These are phyloP conservation scores for Plecotus auritus DNA, from an alignment of 2,113 vertebrate species.

Conservation along the genomic window DNA sequence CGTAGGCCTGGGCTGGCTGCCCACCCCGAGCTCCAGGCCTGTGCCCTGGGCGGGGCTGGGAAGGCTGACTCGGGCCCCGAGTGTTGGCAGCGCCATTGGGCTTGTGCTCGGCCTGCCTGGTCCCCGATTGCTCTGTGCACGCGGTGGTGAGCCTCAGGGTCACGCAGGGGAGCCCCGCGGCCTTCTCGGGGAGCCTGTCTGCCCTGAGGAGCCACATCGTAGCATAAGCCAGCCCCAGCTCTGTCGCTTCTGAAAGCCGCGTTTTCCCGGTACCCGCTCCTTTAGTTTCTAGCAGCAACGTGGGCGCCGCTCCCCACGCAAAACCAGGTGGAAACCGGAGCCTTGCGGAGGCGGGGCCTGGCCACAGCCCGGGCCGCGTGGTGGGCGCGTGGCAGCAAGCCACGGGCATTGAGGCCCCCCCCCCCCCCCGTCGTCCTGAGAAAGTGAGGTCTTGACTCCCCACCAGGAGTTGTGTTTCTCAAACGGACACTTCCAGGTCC, in stretches of 20 bases:
- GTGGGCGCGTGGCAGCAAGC: neutral
- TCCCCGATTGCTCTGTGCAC: neutral
- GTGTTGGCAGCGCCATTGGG: neutral
- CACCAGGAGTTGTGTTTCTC: neutral
- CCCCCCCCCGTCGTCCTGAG: neutral
- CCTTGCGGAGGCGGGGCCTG: neutral
- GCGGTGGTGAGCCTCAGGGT: neutral
- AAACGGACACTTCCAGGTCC: neutral
- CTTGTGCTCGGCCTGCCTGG: neutral
- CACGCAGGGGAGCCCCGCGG: neutral
- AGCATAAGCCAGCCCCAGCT: conserved; percentile 55
- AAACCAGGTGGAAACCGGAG: neutral
- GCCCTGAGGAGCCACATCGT: conserved; percentile 42
- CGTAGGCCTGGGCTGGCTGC: neutral
- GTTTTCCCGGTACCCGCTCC: conserved; percentile 51
- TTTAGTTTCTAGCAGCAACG: conserved; percentile 39
- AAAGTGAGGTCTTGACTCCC: neutral
- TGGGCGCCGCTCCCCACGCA: neutral
- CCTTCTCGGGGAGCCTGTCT: neutral
- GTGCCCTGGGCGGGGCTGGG: neutral
- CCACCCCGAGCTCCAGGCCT: neutral
- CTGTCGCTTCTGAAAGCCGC: conserved; percentile 61
- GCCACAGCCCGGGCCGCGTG: neutral
- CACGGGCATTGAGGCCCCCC: neutral
- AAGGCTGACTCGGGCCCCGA: neutral